A percentile compares a stretch with the other conserved stretches of the same genome.
Evolutionary conservation across 1,140 invertebrate species (phyloP).

Genomic region (Drosophila triauraria): DNA sequence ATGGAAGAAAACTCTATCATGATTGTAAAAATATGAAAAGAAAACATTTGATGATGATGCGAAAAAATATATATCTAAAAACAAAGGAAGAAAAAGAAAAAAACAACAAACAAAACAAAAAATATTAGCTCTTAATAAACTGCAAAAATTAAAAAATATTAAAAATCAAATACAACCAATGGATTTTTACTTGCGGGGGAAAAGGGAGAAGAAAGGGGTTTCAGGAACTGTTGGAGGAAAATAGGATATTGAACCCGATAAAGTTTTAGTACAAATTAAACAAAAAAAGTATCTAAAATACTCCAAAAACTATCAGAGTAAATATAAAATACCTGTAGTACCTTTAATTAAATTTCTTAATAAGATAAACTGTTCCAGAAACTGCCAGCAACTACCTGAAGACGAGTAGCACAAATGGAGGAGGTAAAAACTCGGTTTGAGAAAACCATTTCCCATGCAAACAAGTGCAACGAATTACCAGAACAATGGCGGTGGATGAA

Average conservation of each 20-base stretch:
- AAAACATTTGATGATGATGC: constrained; percentile 48
- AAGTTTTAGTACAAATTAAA: too few relatives aligned
- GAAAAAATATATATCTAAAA: constrained; percentile 46
- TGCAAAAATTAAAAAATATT: constrained; percentile 57
- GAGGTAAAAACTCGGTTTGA: constrained; percentile 50
- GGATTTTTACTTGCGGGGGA: neutral
- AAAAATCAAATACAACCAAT: constrained; percentile 52
- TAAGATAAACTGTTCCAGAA: constrained; percentile 5
- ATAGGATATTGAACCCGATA: too few relatives aligned
- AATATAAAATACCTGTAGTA: neutral
- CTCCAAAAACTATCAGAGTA: neutral
- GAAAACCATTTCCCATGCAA: constrained; percentile 75
- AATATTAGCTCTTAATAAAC: constrained; percentile 49
- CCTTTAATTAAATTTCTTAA: neutral
- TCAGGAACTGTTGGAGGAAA: too few relatives aligned
- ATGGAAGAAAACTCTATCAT: constrained; percentile 48
- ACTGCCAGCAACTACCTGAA: constrained; percentile 42
- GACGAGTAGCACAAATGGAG: constrained; percentile 39
- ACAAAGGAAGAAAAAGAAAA: constrained; percentile 13
- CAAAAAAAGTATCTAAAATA: neutral
- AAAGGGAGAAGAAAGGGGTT: too few relatives aligned
- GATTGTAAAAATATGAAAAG: constrained; percentile 35
- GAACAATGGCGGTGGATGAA: constrained; percentile 49
- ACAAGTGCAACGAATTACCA: constrained; percentile 75
- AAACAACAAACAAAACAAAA: constrained; percentile 32